phyloP scores from a whole-genome alignment of 2,888 invertebrate genomes.

The Cataglyphis rosenhaueri region DNA sequence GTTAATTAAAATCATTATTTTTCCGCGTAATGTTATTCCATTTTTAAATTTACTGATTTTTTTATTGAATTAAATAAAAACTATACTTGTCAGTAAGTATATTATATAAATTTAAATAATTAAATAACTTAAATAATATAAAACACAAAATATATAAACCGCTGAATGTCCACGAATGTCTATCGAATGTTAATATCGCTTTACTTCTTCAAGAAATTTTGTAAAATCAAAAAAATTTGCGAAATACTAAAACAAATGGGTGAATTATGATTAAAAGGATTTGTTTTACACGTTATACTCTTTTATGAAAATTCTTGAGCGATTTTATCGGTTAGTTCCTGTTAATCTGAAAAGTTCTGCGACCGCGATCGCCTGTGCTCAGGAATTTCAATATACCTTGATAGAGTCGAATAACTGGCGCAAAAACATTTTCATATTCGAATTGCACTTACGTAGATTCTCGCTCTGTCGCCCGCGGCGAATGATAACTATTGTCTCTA shows the following conservation, averaged over 20 bases:
- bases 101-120: neutral
- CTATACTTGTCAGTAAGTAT: neutral
- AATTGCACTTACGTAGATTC: neutral
- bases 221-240: neutral
- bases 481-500: neutral
- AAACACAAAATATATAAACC: neutral
- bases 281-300: conserved; percentile 11
- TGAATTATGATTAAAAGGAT: conserved; percentile 23
- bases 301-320: conserved; percentile 20
- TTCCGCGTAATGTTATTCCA: neutral
- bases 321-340: conserved; percentile 1
- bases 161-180: neutral
- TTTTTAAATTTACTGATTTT: neutral
- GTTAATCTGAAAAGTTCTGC: conserved; percentile 38
- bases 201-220: neutral
- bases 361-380: conserved; percentile 7
- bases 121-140: neutral
- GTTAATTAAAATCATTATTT: neutral
- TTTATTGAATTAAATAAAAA: neutral
- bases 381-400: conserved; percentile 49
- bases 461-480: neutral
- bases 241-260: neutral
- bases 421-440: conserved; percentile 45
- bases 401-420: conserved; percentile 36
- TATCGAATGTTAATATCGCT: neutral